Evolutionary conservation across 2,113 vertebrate genomes (phyloP).

Genomic region (Myiozetetes cayanensis): DNA sequence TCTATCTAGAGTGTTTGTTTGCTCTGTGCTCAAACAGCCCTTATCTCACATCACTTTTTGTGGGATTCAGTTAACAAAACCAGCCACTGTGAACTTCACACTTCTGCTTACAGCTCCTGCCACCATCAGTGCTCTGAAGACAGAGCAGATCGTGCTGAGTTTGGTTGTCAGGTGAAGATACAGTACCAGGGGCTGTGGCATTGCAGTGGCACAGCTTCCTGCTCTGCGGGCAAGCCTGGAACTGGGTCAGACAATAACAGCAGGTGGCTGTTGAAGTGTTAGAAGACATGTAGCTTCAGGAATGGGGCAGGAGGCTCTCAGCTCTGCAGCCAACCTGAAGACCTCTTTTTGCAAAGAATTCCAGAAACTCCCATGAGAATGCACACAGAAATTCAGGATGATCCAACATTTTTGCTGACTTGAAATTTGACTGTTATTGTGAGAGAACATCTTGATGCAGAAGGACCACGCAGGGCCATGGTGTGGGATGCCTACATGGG

Average conservation of each 20-base stretch:
- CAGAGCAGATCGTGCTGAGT: not conserved
- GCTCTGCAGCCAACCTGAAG: not conserved
- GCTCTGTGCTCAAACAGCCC: not conserved
- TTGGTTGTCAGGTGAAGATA: not conserved
- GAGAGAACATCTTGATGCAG: fast-evolving
- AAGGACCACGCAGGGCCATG: fast-evolving
- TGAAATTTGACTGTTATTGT: not conserved
- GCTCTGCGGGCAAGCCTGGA: not conserved
- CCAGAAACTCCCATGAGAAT: not conserved
- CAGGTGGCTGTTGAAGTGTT: not conserved
- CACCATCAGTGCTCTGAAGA: not conserved
- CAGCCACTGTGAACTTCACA: not conserved
- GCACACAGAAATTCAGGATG: not conserved
- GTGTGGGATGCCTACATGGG: not conserved
- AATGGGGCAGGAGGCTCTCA: not conserved
- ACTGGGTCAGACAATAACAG: not conserved
- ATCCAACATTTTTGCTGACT: not conserved
- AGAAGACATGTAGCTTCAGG: not conserved
- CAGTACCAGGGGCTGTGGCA: not conserved
- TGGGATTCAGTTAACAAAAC: conserved; percentile 34
- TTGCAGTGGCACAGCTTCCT: not conserved
- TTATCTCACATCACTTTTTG: conserved; percentile 62
- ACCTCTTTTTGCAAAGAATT: not conserved
- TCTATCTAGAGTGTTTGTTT: not conserved
- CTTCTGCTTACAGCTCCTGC: conserved; percentile 34